A percentile compares a stretch with the other conserved stretches of the same genome.
Conservation (phyloP, 2,888 invertebrate genomes). For the Parelbella ahira region DNA sequence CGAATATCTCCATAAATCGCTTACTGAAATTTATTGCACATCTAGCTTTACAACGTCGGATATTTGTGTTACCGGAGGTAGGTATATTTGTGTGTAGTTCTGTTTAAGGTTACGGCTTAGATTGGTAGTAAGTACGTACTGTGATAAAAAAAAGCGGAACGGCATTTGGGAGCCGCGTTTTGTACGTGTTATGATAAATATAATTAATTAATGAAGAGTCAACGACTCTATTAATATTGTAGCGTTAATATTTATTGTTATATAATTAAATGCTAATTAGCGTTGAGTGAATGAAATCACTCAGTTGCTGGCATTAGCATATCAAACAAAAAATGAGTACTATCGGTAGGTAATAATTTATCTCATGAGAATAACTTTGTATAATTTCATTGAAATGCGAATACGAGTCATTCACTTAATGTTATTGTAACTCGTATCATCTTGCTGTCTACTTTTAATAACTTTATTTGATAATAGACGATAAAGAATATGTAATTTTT, state of each 20-base stretch:
- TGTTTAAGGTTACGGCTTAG: too few species aligned
- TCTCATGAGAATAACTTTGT: slow-evolving; percentile 13
- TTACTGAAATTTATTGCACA: slow-evolving; percentile 19
- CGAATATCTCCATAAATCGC: slow-evolving; percentile 19
- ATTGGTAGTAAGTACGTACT: too few species aligned
- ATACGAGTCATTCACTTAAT: slow-evolving; percentile 2
- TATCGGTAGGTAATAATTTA: slow-evolving; percentile 11
- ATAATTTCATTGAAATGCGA: slow-evolving; percentile 15
- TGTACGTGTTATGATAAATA: too few species aligned
- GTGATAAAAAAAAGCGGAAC: too few species aligned
- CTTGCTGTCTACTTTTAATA: too few species aligned
- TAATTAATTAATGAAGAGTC: slow-evolving; percentile 18
- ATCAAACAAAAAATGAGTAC: slow-evolving; percentile 20
- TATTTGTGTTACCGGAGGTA: slow-evolving; percentile 7
- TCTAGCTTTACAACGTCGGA: slow-evolving; percentile 7
- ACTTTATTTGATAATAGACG: too few species aligned
- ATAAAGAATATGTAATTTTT: too few species aligned
- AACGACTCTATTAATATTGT: slow-evolving; percentile 19
- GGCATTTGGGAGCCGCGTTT: too few species aligned
- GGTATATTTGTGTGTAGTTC: background rate
- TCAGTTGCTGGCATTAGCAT: slow-evolving; percentile 20
- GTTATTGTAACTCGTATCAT: background rate
- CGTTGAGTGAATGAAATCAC: slow-evolving; percentile 20
- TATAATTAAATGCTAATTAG: slow-evolving; percentile 25
- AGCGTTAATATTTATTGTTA: slow-evolving; percentile 18